These are phyloP conservation scores for Luehdorfia chinensis DNA, from an alignment of 1,140 invertebrate genomes.

Conservation along the genomic window DNA sequence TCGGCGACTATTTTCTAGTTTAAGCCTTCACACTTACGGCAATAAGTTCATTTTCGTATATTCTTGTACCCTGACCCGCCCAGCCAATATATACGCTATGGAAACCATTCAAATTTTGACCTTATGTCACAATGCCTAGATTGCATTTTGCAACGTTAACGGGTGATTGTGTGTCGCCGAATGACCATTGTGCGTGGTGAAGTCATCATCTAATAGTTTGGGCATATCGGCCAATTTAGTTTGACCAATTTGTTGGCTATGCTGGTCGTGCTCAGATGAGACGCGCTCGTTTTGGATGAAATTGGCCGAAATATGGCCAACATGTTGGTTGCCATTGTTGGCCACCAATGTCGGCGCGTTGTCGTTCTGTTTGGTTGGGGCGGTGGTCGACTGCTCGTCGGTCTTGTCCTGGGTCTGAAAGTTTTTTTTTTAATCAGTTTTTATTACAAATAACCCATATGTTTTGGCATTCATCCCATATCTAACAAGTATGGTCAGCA, in stretches of 20 bases:
- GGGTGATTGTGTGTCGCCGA: constrained; percentile 40
- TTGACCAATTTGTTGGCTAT: constrained; percentile 20
- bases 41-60: too few relatives aligned
- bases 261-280: constrained; percentile 26
- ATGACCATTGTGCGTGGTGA: constrained; percentile 63
- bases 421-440: too few relatives aligned
- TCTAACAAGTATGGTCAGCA: too few relatives aligned
- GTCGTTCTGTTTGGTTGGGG: constrained; percentile 35
- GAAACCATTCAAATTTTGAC: constrained; percentile 28
- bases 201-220: constrained; percentile 45
- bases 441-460: too few relatives aligned
- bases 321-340: constrained; percentile 25
- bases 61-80: constrained; percentile 2
- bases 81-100: constrained; percentile 60
- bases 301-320: constrained; percentile 52
- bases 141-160: constrained; percentile 62
- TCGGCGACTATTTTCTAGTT: too few relatives aligned
- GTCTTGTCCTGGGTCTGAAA: constrained; percentile 54
- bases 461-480: too few relatives aligned
- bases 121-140: constrained; percentile 35
- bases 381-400: constrained; percentile 41
- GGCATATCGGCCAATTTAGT: constrained; percentile 25
- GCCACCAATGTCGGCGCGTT: constrained; percentile 25
- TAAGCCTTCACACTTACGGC: too few relatives aligned
- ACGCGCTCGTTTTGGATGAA: constrained; percentile 50